Evolutionary conservation across 1,140 invertebrate genomes (phyloP).

Genomic region (Gonatopus flavifemur): DNA sequence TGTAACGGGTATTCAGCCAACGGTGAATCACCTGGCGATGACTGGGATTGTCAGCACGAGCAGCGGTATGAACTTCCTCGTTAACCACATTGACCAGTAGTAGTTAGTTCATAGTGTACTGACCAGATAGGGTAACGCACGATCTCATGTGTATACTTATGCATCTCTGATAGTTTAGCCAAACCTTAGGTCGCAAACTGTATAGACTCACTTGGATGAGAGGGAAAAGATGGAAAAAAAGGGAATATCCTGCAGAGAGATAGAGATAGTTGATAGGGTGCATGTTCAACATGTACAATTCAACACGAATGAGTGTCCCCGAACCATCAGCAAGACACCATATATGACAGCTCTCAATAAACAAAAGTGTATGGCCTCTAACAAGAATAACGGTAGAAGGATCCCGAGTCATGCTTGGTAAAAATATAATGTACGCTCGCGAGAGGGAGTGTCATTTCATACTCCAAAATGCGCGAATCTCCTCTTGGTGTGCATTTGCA

Average conservation of each 20-base stretch:
- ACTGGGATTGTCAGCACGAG: too few relatives aligned
- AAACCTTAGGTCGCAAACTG: too few relatives aligned
- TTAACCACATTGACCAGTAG: not conserved
- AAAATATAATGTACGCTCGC: not conserved
- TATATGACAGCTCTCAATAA: constrained; percentile 52
- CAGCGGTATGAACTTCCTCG: not conserved
- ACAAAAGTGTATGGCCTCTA: constrained; percentile 46
- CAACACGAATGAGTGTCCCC: constrained; percentile 15
- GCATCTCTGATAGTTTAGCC: too few relatives aligned
- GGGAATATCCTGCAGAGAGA: not conserved
- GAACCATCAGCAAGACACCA: constrained; percentile 32
- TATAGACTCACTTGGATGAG: too few relatives aligned
- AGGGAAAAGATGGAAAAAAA: not conserved
- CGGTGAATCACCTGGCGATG: too few relatives aligned
- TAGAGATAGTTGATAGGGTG: not conserved
- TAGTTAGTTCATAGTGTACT: too few relatives aligned
- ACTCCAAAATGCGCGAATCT: not conserved
- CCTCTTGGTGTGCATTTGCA: too few relatives aligned
- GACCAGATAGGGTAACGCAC: too few relatives aligned
- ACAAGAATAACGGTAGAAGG: constrained; percentile 18
- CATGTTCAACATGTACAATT: too few relatives aligned
- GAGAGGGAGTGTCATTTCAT: not conserved
- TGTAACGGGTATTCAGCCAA: too few relatives aligned
- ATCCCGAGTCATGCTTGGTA: not conserved
- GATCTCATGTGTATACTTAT: too few relatives aligned